Evolutionary conservation across 2,888 invertebrate species (phyloP).

Genomic region (Schizaphis graminum): DNA sequence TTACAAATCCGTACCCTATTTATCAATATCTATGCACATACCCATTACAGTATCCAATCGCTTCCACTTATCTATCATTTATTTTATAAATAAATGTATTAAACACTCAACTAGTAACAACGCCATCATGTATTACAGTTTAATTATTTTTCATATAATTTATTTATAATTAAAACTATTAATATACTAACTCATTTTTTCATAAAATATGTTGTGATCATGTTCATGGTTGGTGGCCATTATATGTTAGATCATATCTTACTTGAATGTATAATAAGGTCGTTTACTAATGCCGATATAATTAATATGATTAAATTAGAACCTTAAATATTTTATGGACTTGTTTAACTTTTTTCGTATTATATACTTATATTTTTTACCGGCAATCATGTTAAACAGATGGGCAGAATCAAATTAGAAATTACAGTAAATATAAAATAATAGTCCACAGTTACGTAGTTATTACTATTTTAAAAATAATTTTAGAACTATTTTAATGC

Average conservation of each 20-base stretch:
- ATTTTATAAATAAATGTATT: not conserved
- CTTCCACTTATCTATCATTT: not conserved
- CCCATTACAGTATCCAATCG: not conserved
- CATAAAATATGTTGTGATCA: not conserved
- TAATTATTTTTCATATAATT: not conserved
- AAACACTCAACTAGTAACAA: not conserved
- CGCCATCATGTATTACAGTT: not conserved
- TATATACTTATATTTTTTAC: not conserved
- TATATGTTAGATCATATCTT: slow-evolving; percentile 17
- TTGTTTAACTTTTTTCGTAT: not conserved
- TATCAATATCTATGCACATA: not conserved
- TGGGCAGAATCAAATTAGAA: not conserved
- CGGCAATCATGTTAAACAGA: not conserved
- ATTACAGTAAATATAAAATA: not conserved
- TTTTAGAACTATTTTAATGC: not conserved
- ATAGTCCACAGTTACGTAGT: not conserved
- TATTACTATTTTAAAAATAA: not conserved
- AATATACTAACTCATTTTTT: not conserved
- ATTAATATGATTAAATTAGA: not conserved
- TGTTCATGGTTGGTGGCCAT: not conserved
- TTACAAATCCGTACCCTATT: too few species aligned
- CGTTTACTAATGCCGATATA: not conserved
- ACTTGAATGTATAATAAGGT: not conserved
- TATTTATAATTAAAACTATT: not conserved
- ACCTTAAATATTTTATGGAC: not conserved